phyloP scores from a whole-genome alignment of 1,140 invertebrate species.

The Drosophila dunni region DNA sequence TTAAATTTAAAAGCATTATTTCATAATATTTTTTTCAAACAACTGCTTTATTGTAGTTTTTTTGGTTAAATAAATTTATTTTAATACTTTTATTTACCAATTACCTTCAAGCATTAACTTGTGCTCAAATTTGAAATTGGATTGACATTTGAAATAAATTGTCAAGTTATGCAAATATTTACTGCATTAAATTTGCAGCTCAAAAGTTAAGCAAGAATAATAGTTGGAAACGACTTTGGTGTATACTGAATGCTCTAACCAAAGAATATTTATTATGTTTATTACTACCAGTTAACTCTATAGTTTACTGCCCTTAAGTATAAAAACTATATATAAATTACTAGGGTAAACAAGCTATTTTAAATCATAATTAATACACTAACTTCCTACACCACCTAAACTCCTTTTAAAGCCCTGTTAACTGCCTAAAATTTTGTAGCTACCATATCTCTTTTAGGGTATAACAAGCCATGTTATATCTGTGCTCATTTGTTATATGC shows the following conservation, averaged over 20 bases:
- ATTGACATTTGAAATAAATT: slow-evolving; percentile 2
- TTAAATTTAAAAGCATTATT: too few relatives aligned
- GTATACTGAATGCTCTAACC: neutral
- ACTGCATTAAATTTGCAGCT: slow-evolving; percentile 7
- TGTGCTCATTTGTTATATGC: slow-evolving; percentile 31
- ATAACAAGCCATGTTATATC: neutral
- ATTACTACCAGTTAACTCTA: too few relatives aligned
- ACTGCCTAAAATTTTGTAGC: neutral
- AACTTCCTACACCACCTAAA: too few relatives aligned
- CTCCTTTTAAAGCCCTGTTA: too few relatives aligned
- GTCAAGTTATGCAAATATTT: slow-evolving; percentile 6
- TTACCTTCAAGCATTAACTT: neutral
- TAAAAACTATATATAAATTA: too few relatives aligned
- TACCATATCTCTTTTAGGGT: neutral
- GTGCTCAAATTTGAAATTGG: neutral
- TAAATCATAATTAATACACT: too few relatives aligned
- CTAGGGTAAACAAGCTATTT: too few relatives aligned
- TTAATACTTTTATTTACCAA: neutral
- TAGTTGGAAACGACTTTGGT: neutral
- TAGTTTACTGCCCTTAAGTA: too few relatives aligned
- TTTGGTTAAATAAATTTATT: neutral
- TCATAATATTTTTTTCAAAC: too few relatives aligned
- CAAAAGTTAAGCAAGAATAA: neutral
- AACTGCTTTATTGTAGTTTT: too few relatives aligned
- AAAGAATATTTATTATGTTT: too few relatives aligned